Conservation (phyloP, 2,113 vertebrate genomes). For the Mustela nigripes region DNA sequence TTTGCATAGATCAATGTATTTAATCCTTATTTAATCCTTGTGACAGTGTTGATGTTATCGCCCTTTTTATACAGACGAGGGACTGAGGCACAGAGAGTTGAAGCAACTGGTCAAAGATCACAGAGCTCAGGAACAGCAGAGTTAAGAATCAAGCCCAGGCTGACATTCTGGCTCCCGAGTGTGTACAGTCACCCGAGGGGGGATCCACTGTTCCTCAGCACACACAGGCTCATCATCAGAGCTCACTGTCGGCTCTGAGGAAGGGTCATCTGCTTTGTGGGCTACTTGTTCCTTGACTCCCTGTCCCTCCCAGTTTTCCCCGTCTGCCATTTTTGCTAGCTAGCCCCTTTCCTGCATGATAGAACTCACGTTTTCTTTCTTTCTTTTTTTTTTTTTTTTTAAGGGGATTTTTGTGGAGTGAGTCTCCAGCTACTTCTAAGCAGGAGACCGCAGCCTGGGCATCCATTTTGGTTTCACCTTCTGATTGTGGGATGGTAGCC, state of each 20-base stretch:
- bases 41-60: not conserved
- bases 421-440: not conserved
- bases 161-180: not conserved
- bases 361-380: not conserved
- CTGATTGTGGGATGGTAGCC: not conserved
- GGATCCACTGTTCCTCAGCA: no score
- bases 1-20: not conserved
- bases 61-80: not conserved
- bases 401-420: not conserved
- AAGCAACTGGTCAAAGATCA: constrained; percentile 20
- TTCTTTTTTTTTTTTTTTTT: not conserved
- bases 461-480: not conserved
- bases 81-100: not conserved
- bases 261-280: not conserved
- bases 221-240: not conserved
- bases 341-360: not conserved
- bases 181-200: accelerated
- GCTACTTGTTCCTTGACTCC: accelerated
- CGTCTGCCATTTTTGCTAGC: not conserved
- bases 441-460: not conserved
- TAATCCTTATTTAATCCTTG: not conserved
- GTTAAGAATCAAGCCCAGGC: not conserved
- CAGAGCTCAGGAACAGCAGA: not conserved
- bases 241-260: accelerated
- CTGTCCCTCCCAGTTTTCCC: not conserved